Base-by-base conservation (phyloP, 1,140 invertebrate species). In the Halictus rubicundus region DNA sequence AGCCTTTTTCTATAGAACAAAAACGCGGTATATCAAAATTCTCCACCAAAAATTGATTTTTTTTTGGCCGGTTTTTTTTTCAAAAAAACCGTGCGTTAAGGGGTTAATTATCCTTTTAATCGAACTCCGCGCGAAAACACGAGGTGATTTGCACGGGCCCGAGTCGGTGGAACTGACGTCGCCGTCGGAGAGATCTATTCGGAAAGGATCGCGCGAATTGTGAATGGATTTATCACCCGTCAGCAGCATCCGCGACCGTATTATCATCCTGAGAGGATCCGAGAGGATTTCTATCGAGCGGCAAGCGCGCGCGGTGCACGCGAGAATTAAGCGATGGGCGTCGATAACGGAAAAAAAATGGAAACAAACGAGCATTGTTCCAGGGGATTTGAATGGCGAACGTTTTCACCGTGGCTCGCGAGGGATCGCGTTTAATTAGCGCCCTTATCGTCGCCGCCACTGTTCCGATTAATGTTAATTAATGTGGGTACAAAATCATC, bases 181-280 rank as follows among this genome's bases (percentile, higher is more conserved):
- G 42, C 37, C n/a, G n/a, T n/a, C n/a, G n/a, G n/a, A 42, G 39
- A 65, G 37, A 39, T 14, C 68, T 32, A n/a, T 21, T 23, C 10
- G 3, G 25, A 46, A 27, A 72, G 60, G 12, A 14, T 21, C 5
- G 27, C 7, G 25, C 23, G 12, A 46, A 72, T 60, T 46, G 10
- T 1, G 23, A 57, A 37, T n/a, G 49, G 68, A 69, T 69, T 69
- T 69, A 69, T 69, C 68, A 37, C 25, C 25, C 49, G 68, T 57
- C 68, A 69, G 39, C 39, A 46, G 64, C 64, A 65, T 46, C 64
- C 27, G 27, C 49, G 68, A 14, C 37, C 49, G 49, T 2, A n/a
- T 57, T 69, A 46, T 72, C 59, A 59, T 9, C 12, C 25, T 8
- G 42, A 16, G 19, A 8, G 39, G 39, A 72, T 49, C 59, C 21